phyloP scores from a whole-genome alignment of 2,113 vertebrate genomes.

The Erythrocebus patas region DNA sequence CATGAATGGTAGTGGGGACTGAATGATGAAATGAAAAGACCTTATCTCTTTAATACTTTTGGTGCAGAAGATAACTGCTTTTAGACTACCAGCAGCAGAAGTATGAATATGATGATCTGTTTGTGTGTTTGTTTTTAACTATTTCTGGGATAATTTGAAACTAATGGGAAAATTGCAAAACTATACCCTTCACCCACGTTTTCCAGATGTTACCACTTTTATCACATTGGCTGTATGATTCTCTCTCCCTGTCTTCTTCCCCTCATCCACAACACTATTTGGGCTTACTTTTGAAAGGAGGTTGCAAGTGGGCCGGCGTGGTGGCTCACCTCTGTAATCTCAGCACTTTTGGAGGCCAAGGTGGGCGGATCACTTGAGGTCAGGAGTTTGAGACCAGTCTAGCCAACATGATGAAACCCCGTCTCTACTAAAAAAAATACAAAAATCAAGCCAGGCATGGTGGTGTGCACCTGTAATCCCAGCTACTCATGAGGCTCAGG shows the following conservation, averaged over 20 bases:
- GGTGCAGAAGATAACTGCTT: neutral
- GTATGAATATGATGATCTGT: neutral
- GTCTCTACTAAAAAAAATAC: no score
- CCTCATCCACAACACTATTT: no score
- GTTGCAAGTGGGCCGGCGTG: no score
- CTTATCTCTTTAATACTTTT: neutral
- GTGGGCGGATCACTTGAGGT: no score
- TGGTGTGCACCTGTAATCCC: no score
- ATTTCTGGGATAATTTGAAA: conserved; percentile 7
- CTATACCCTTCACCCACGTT: neutral
- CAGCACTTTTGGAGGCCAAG: no score
- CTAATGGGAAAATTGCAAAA: neutral
- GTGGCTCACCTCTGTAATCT: no score
- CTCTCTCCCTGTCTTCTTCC: neutral
- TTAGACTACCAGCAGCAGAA: neutral
- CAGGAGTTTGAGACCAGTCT: no score
- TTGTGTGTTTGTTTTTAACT: neutral
- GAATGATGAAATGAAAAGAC: neutral
- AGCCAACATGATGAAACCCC: no score
- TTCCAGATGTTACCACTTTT: neutral
- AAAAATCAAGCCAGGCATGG: no score
- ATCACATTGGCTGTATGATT: neutral
- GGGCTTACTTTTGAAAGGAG: neutral
- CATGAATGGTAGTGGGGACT: neutral
- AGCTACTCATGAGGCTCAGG: no score